phyloP scores from a whole-genome alignment of 1,140 invertebrate genomes.

The Scaptomyza hsui region DNA sequence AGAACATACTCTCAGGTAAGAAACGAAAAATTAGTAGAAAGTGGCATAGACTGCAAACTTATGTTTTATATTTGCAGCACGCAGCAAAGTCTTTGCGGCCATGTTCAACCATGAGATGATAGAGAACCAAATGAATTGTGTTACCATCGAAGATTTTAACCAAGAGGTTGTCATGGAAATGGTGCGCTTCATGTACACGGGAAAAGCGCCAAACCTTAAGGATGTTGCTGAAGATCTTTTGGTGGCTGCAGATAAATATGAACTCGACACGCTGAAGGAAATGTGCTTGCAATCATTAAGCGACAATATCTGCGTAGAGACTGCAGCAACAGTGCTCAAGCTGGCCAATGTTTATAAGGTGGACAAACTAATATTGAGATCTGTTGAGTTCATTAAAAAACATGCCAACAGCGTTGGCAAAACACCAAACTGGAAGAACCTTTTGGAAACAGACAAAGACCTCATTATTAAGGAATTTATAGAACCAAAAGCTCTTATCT shows the following conservation, averaged over 20 bases:
- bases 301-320: background rate
- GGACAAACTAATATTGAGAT: background rate
- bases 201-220: background rate
- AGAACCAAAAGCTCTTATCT: too few relatives aligned
- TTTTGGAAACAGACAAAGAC: background rate
- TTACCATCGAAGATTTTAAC: background rate
- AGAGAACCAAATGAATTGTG: background rate
- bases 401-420: background rate
- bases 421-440: background rate
- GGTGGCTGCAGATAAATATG: background rate
- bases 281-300: background rate
- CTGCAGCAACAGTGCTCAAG: background rate
- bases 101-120: background rate
- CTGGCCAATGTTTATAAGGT: background rate
- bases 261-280: background rate
- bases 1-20: background rate
- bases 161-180: background rate
- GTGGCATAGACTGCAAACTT: too few relatives aligned
- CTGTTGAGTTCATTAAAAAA: background rate
- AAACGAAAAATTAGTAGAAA: background rate
- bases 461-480: too few relatives aligned
- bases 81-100: slow-evolving; percentile 7
- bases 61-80: slow-evolving; percentile 1
- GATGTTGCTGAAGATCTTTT: background rate
- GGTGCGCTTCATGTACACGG: background rate